Percentiles rank a stretch among this genome's conserved stretches.
These are phyloP conservation scores for Erethizon dorsatum DNA, from an alignment of 2,797 vertebrate species.

Conservation along the genomic window DNA sequence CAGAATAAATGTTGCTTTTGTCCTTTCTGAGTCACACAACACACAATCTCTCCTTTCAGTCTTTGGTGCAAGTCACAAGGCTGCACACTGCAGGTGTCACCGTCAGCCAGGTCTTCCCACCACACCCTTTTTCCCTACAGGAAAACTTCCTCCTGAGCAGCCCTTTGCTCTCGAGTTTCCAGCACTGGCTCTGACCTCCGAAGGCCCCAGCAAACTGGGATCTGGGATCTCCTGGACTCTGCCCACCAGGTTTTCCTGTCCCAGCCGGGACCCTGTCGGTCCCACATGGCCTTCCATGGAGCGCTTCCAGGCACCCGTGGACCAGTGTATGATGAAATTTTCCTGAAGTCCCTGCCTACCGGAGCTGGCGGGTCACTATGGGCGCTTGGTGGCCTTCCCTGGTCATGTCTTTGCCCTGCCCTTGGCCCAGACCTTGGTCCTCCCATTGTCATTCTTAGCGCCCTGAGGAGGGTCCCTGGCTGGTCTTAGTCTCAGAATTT, in stretches of 20 bases:
- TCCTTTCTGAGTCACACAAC: neutral
- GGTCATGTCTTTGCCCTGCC: neutral
- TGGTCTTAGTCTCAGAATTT: neutral
- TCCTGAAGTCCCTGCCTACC: accelerated
- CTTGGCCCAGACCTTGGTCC: neutral
- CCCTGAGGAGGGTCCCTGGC: neutral
- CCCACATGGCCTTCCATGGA: neutral
- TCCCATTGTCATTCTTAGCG: neutral
- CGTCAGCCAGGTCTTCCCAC: neutral
- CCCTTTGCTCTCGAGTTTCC: neutral
- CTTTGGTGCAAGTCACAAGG: neutral
- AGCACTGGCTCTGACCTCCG: neutral
- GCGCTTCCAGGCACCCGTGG: neutral
- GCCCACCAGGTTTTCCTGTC: neutral
- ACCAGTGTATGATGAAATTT: neutral
- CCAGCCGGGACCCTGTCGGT: neutral
- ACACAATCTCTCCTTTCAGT: neutral
- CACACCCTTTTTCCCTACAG: neutral
- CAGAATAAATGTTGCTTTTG: neutral
- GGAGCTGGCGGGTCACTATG: neutral
- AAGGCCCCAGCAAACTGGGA: neutral
- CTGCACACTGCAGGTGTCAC: neutral
- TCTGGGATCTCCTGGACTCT: neutral
- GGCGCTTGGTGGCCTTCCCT: neutral
- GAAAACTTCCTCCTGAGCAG: neutral